Conservation (phyloP, 37 sponge, comb jelly and placozoan genomes). For the Hexactinellida sp. region DNA sequence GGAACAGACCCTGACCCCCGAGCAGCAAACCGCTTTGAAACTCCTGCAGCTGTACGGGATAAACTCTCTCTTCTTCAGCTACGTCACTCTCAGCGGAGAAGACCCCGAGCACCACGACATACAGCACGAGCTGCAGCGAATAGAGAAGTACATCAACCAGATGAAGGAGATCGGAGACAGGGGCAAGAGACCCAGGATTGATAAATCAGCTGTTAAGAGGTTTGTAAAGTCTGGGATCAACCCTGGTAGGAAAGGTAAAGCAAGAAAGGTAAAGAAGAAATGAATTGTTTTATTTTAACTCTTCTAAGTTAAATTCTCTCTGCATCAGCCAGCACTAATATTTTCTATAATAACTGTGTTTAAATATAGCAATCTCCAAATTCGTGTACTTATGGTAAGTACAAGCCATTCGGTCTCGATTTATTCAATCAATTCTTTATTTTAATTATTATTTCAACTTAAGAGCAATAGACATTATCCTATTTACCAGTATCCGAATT, state of each 20-base stretch:
- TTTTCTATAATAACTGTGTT: too few species aligned
- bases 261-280: too few species aligned
- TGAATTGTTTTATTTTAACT: too few species aligned
- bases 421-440: too few species aligned
- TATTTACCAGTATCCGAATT: too few species aligned
- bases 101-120: background rate
- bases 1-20: background rate
- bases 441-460: too few species aligned
- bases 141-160: background rate
- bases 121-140: background rate
- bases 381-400: too few species aligned
- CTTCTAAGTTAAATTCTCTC: too few species aligned
- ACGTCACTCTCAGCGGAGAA: background rate
- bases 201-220: background rate
- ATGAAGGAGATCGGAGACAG: background rate
- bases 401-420: too few species aligned
- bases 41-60: background rate
- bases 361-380: too few species aligned
- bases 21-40: background rate
- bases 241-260: background rate
- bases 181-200: background rate
- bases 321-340: too few species aligned
- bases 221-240: background rate
- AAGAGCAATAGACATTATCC: too few species aligned
- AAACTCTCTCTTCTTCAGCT: constrained; percentile 12